Conservation (phyloP, 2,113 vertebrate species). For the Mormyrus lacerda region DNA sequence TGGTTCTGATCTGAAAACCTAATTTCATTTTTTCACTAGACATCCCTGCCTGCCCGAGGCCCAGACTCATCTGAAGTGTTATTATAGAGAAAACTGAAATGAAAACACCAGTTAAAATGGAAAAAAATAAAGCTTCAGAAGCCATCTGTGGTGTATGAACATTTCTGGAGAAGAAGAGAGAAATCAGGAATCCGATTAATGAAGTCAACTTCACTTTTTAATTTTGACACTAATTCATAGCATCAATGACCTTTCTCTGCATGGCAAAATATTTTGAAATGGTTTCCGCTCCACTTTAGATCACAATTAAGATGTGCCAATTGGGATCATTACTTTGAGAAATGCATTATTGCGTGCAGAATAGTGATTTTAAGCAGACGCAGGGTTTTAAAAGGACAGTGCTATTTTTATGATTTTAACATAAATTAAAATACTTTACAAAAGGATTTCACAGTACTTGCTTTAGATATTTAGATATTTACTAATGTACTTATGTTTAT, state of each 20-base stretch:
- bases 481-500: background rate
- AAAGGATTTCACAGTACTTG: background rate
- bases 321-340: slow-evolving; percentile 30
- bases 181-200: background rate
- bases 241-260: slow-evolving; percentile 57
- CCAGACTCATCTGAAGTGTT: slow-evolving; percentile 92
- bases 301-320: slow-evolving; percentile 41
- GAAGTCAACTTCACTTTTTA: slow-evolving; percentile 45
- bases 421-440: slow-evolving; percentile 9
- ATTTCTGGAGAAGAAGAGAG: slow-evolving; percentile 33
- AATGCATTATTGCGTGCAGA: slow-evolving; percentile 20
- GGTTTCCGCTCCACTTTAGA: slow-evolving; percentile 52
- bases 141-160: slow-evolving; percentile 53
- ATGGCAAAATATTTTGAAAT: slow-evolving; percentile 23
- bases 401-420: background rate
- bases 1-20: slow-evolving; percentile 83
- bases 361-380: background rate
- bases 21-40: slow-evolving; percentile 99
- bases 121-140: slow-evolving; percentile 49
- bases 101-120: slow-evolving; percentile 69
- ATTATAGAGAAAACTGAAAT: slow-evolving; percentile 90
- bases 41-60: slow-evolving; percentile 78
- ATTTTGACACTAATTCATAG: slow-evolving; percentile 55
- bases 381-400: slow-evolving; percentile 9
- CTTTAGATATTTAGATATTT: slow-evolving; percentile 4